phyloP scores from a whole-genome alignment of 1,140 invertebrate species.

The Lasioglossum baleicum region DNA sequence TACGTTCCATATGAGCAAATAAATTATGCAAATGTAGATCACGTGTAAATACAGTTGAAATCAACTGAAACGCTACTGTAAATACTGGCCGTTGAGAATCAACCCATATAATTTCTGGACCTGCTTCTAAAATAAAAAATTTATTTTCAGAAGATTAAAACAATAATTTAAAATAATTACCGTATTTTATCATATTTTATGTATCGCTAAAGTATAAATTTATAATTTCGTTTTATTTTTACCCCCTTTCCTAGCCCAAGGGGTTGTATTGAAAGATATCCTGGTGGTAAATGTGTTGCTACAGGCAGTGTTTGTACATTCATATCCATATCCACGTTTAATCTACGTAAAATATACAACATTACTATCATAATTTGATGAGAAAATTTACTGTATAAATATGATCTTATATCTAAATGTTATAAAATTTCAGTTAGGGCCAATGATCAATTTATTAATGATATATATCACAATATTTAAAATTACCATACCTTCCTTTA shows the following conservation, averaged over 20 bases:
- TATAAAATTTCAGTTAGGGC: no score
- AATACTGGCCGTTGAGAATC: slow-evolving; percentile 93
- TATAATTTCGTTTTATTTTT: slow-evolving; percentile 75
- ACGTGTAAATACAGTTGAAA: slow-evolving; percentile 92
- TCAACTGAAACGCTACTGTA: slow-evolving; percentile 88
- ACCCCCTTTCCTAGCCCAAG: slow-evolving; percentile 94
- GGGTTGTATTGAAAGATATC: slow-evolving; percentile 93
- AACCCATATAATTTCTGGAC: slow-evolving; percentile 95
- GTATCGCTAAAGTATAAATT: no score
- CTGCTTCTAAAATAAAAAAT: slow-evolving; percentile 85
- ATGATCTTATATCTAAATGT: no score
- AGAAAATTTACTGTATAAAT: no score
- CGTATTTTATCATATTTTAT: no score
- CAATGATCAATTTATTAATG: no score
- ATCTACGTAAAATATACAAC: slow-evolving; percentile 71
- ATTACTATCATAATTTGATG: no score
- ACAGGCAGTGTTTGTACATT: slow-evolving; percentile 91
- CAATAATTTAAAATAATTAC: no score
- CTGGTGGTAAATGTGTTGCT: slow-evolving; percentile 90
- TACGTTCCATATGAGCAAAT: slow-evolving; percentile 86
- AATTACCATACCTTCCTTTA: slow-evolving; percentile 84
- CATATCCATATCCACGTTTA: slow-evolving; percentile 82
- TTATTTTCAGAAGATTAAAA: no score
- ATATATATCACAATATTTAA: no score
- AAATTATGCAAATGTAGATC: slow-evolving; percentile 93